A percentile compares a stretch with the other conserved stretches of the same genome.
Conservation (phyloP, 2,113 vertebrate species). For the Hiodon tergisus region DNA sequence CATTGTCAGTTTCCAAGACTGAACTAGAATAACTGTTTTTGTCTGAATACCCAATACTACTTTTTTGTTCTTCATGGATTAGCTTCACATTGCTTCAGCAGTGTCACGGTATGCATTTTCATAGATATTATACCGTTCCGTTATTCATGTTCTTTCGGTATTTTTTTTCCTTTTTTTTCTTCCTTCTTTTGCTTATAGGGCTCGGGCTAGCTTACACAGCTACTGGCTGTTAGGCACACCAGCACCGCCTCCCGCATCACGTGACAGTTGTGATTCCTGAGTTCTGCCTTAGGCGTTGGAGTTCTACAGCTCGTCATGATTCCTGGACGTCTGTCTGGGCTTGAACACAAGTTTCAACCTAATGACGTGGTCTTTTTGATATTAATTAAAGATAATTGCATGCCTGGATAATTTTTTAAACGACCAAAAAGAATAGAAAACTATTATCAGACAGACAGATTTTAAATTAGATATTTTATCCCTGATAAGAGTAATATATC, state of each 20-base stretch:
- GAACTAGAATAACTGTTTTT: neutral
- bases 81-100: constrained; percentile 22
- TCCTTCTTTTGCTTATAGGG: constrained; percentile 12
- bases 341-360: neutral
- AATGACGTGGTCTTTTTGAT: too few relatives aligned
- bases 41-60: constrained; percentile 18
- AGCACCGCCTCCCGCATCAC: constrained; percentile 49
- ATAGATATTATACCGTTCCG: constrained; percentile 42
- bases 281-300: constrained; percentile 13
- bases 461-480: too few relatives aligned
- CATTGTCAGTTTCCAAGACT: constrained; percentile 33
- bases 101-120: constrained; percentile 28
- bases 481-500: too few relatives aligned
- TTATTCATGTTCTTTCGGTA: constrained; percentile 47
- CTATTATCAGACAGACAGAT: too few relatives aligned
- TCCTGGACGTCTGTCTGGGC: neutral
- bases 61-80: constrained; percentile 25
- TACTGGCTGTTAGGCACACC: constrained; percentile 43
- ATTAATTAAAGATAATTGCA: too few relatives aligned
- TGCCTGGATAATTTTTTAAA: too few relatives aligned
- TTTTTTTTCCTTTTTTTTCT: constrained; percentile 6
- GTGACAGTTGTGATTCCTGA: constrained; percentile 41
- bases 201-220: constrained; percentile 37
- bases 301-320: neutral
- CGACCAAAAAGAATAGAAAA: too few relatives aligned